Evolutionary conservation across 1,140 invertebrate genomes (phyloP), one percentile per base, ranked within the genome.

Genomic region (Pinna nobilis): DNA sequence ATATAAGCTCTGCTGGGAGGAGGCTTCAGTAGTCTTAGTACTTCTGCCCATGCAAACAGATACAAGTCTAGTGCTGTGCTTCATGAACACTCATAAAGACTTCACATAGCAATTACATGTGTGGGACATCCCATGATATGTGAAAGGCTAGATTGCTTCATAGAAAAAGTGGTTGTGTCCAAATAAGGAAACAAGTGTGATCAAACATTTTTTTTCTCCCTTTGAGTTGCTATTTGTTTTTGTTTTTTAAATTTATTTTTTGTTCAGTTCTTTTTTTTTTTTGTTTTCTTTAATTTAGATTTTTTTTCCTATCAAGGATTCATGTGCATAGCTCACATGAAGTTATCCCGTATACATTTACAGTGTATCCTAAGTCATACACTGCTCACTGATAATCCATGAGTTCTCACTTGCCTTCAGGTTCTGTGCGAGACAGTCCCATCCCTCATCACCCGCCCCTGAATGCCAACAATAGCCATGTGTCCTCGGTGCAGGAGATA

Each of bases 401-500:
- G 30, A 32, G 18, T 57, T 11, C 9, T 5, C 23, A 9, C 23
- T 28, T 57, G 9, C 7, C n/a, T 57, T 23, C 37, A 67, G 47
- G 47, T 33, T 67, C 50, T 11, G 28, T 51, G 37, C 47, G 30
- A 51, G 59, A 35, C n/a, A 71, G 69, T 55, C 72, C 72, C 20
- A 49, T 64, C 20, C 33, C 55, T 33, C 32, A 30, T 18, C 63
- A 49, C 18, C 63, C 39, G n/a, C n/a, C n/a, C 13, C 53, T 18
- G 9, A 33, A 41, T 33, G 49, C 37, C 51, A 60, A 30, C 4
- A 35, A 32, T 15, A 20, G 18, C 0, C 20, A 44, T 37, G 7
- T 47, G n/a, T n/a, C n/a, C 18, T 51, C 68, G 32, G 28, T 60
- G 6, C 63, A 35, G 49, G 72, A 74, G 32, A 79, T 82, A 25